Conservation (phyloP, 2,113 vertebrate species). For the Numenius arquata region DNA sequence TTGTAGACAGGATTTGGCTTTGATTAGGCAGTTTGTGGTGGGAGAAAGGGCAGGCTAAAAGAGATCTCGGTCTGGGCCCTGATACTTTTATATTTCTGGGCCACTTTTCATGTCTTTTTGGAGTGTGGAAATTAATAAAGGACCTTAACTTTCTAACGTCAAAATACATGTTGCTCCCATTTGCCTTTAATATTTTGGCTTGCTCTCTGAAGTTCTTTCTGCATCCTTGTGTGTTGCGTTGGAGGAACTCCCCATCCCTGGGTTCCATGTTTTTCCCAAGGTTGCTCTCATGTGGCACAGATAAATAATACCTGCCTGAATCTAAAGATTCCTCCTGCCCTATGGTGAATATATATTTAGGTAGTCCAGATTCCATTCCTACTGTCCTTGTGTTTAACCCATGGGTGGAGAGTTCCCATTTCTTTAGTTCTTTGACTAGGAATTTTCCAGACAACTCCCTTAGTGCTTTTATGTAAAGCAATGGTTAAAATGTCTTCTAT, state of each 20-base stretch:
- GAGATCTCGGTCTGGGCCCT: not conserved
- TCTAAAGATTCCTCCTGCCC: not conserved
- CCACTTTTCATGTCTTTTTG: not conserved
- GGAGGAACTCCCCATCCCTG: not conserved
- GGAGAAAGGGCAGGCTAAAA: not conserved
- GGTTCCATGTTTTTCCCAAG: not conserved
- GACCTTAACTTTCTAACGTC: not conserved
- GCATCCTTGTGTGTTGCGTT: not conserved
- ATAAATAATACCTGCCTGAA: not conserved
- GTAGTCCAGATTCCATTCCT: not conserved
- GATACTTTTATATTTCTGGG: not conserved
- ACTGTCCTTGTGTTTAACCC: not conserved
- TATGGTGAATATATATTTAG: not conserved
- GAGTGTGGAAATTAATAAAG: not conserved
- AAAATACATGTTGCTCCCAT: rapidly evolving
- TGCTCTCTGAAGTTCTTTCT: not conserved
- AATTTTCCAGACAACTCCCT: not conserved
- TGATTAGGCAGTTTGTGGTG: not conserved
- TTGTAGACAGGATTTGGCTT: not conserved
- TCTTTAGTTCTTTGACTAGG: not conserved
- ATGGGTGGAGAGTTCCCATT: not conserved
- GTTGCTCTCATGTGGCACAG: not conserved
- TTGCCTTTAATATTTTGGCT: not conserved
- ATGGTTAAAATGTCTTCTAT: not conserved
- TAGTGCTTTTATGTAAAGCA: not conserved